Conservation (phyloP, 2,113 vertebrate genomes). For the Diadophis punctatus region DNA sequence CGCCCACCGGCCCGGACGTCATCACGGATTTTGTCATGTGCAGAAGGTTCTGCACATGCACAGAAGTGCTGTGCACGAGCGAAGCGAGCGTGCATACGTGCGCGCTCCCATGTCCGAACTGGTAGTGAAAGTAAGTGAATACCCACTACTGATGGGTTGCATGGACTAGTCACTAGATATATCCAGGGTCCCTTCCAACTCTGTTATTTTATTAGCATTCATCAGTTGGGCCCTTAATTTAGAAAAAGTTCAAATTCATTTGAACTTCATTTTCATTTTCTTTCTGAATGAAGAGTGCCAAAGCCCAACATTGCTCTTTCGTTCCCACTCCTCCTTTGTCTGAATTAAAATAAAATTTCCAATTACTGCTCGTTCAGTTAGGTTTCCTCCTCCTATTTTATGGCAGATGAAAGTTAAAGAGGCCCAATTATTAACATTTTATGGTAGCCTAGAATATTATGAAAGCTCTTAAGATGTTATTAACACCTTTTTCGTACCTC, state of each 20-base stretch:
- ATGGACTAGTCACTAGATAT: background rate
- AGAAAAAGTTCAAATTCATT: background rate
- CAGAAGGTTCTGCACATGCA: too few relatives aligned
- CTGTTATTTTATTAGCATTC: background rate
- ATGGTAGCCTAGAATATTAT: conserved; percentile 69
- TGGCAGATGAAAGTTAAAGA: conserved; percentile 65
- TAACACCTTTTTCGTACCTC: conserved; percentile 76
- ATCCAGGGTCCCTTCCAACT: background rate
- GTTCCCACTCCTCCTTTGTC: background rate
- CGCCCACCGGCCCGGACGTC: too few relatives aligned
- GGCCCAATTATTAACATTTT: conserved; percentile 68
- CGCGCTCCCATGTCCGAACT: too few relatives aligned
- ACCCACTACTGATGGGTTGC: too few relatives aligned
- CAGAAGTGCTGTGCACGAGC: too few relatives aligned
- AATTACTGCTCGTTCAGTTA: conserved; percentile 37
- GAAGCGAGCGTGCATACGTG: too few relatives aligned
- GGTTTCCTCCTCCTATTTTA: conserved; percentile 57
- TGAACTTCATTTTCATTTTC: background rate
- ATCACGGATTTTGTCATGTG: too few relatives aligned
- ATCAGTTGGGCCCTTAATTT: background rate
- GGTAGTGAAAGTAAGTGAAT: too few relatives aligned
- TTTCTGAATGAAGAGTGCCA: conserved; percentile 38
- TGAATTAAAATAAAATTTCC: conserved; percentile 55
- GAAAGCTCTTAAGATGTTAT: conserved; percentile 73
- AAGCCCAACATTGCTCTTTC: conserved; percentile 41